A percentile compares a stretch with the other conserved stretches of the same genome.
Conservation (phyloP, 2,888 invertebrate genomes). For the Bembecia ichneumoniformis region DNA sequence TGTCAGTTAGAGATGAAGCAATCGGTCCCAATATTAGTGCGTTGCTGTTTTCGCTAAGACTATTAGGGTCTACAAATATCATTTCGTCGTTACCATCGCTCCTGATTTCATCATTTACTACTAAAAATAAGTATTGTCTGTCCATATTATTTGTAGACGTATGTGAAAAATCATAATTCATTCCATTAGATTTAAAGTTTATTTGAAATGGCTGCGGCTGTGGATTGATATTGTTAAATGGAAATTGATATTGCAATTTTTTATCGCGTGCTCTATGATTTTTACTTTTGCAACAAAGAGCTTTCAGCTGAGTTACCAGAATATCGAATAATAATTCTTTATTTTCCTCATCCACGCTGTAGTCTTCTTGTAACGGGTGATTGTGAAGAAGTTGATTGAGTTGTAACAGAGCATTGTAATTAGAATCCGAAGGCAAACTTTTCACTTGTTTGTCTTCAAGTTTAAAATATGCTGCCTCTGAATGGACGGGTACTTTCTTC, state of each 20-base stretch:
- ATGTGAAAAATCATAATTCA: background rate
- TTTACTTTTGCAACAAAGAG: conserved; percentile 48
- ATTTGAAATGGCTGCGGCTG: conserved; percentile 1
- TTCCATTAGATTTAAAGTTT: background rate
- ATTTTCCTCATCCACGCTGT: conserved; percentile 33
- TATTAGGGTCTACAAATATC: conserved; percentile 55
- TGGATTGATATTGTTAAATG: conserved; percentile 19
- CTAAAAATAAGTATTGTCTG: conserved; percentile 51
- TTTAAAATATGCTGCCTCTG: conserved; percentile 30
- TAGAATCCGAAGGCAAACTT: conserved; percentile 18
- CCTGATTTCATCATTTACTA: conserved; percentile 57
- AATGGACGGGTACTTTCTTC: background rate
- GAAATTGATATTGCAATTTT: conserved; percentile 17
- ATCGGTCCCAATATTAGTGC: conserved; percentile 58
- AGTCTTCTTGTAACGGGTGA: conserved; percentile 23
- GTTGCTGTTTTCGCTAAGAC: conserved; percentile 49
- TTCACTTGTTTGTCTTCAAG: conserved; percentile 33
- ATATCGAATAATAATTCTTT: conserved; percentile 54
- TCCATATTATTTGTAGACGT: conserved; percentile 5
- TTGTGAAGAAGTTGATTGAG: conserved; percentile 40
- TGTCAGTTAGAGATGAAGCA: conserved; percentile 38
- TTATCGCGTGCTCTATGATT: conserved; percentile 14
- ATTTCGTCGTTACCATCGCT: conserved; percentile 43
- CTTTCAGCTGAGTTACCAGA: conserved; percentile 50
- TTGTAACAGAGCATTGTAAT: conserved; percentile 42